These are phyloP conservation scores for Pempheris klunzingeri DNA, from an alignment of 2,797 vertebrate species.

Conservation along the genomic window DNA sequence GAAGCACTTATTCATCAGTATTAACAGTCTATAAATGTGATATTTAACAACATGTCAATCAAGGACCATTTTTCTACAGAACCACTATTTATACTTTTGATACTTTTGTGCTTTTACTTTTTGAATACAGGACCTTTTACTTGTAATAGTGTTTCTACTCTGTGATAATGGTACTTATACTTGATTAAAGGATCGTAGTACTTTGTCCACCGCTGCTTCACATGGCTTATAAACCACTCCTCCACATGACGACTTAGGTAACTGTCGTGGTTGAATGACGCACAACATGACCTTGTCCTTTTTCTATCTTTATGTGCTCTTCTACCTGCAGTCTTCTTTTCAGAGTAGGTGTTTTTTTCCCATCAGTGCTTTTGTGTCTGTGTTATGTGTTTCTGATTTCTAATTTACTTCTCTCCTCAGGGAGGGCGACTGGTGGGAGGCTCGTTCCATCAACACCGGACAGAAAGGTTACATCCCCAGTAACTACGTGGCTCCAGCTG, in stretches of 20 bases:
- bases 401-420: conserved; percentile 75
- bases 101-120: neutral
- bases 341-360: conserved; percentile 16
- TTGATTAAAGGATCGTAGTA: neutral
- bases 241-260: neutral
- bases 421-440: conserved; percentile 99
- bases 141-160: too few relatives aligned
- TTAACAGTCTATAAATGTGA: neutral
- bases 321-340: conserved; percentile 4
- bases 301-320: neutral
- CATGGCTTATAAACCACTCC: neutral
- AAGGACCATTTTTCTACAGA: neutral
- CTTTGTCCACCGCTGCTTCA: neutral
- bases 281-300: neutral
- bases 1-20: neutral
- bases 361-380: neutral
- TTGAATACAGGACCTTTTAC: neutral
- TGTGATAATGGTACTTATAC: neutral
- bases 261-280: conserved; percentile 25
- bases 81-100: neutral
- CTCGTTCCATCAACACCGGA: conserved; percentile 96
- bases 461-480: conserved; percentile 98
- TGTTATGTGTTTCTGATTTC: conserved; percentile 25
- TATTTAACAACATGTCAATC: neutral
- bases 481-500: conserved; percentile 98